phyloP scores from a whole-genome alignment of 2,797 vertebrate species.

The Poecile montanus region DNA sequence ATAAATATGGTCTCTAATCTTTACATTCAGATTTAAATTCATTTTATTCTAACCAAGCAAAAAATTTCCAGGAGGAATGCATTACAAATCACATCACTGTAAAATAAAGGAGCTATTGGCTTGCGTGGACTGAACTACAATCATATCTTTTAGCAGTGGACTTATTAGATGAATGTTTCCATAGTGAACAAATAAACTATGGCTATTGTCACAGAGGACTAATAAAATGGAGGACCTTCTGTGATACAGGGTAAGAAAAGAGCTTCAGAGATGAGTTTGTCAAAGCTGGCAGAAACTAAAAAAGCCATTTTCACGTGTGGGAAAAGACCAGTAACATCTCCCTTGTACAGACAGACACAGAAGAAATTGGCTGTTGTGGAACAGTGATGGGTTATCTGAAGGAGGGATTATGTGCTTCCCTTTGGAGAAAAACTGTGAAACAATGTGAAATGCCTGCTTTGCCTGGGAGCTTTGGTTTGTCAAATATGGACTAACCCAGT shows the following conservation, averaged over 20 bases:
- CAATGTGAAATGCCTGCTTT: neutral
- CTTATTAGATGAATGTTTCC: neutral
- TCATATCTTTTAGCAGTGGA: neutral
- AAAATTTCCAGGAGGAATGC: neutral
- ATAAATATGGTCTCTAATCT: neutral
- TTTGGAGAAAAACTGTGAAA: neutral
- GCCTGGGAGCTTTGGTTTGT: neutral
- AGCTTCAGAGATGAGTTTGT: neutral
- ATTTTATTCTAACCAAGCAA: neutral
- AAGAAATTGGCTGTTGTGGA: neutral
- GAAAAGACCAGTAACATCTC: neutral
- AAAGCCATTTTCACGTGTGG: neutral
- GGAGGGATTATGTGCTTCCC: neutral
- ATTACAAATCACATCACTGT: neutral
- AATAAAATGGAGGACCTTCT: neutral
- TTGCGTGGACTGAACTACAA: neutral
- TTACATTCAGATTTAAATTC: neutral
- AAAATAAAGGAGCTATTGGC: neutral
- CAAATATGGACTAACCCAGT: neutral
- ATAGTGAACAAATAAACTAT: neutral
- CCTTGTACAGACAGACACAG: neutral
- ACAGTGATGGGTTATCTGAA: neutral
- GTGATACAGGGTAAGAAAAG: neutral
- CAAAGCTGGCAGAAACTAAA: neutral
- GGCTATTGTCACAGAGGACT: neutral